Evolutionary conservation across 1,140 invertebrate species (phyloP).

Genomic region (Bombus ignitus): DNA sequence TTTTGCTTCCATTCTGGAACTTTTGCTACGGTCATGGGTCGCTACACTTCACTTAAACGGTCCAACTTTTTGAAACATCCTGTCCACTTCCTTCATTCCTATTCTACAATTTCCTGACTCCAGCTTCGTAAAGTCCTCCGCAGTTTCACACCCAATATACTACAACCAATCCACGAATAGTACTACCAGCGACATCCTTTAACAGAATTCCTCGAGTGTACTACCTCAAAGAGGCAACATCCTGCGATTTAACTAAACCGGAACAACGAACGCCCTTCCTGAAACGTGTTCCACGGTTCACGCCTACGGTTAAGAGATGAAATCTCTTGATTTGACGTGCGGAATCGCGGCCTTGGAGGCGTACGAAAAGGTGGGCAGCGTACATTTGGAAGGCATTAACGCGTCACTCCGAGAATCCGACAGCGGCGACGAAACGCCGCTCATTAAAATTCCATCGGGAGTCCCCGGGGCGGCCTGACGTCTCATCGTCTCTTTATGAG

Average conservation of each 20-base stretch:
- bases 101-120: neutral
- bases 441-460: conserved; percentile 74
- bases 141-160: neutral
- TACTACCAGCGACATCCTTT: too few relatives aligned
- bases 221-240: neutral
- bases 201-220: neutral
- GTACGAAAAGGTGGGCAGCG: conserved; percentile 43
- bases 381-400: conserved; percentile 72
- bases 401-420: conserved; percentile 66
- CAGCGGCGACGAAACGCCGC: conserved; percentile 67
- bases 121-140: too few relatives aligned
- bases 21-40: too few relatives aligned
- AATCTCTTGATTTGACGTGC: neutral
- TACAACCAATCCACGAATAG: neutral
- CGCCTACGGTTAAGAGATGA: neutral
- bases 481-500: conserved; percentile 64
- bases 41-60: neutral
- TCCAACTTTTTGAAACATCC: neutral
- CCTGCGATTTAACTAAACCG: neutral
- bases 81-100: neutral
- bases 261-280: neutral
- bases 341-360: conserved; percentile 3
- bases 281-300: neutral
- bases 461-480: conserved; percentile 33
- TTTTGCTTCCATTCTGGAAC: too few relatives aligned